These are phyloP conservation scores for Drosophila cyrtoloma DNA, from an alignment of 2,888 invertebrate genomes.

Conservation along the genomic window DNA sequence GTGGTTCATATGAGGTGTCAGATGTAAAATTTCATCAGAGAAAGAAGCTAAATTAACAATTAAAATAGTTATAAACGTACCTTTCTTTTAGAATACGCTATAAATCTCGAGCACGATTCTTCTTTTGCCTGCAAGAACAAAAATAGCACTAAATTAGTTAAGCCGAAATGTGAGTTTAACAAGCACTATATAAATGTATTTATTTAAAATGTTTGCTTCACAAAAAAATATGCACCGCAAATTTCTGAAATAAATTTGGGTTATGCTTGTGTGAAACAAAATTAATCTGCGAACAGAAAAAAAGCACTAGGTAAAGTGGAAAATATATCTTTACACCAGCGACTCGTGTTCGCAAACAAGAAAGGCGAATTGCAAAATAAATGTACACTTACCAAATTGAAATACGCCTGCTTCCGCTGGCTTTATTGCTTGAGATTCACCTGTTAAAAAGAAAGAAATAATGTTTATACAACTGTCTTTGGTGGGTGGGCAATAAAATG, in stretches of 20 bases:
- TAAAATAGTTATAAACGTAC: slow-evolving; percentile 11
- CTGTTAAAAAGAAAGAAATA: slow-evolving; percentile 36
- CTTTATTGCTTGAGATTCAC: slow-evolving; percentile 28
- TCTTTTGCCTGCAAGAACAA: slow-evolving; percentile 32
- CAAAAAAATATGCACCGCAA: slow-evolving; percentile 84
- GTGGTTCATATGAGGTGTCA: slow-evolving; percentile 84
- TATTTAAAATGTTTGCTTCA: slow-evolving; percentile 59
- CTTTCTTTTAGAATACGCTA: neutral
- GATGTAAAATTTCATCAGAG: slow-evolving; percentile 81
- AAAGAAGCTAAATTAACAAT: neutral
- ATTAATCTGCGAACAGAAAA: slow-evolving; percentile 81
- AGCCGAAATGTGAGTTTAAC: neutral
- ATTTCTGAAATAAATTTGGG: slow-evolving; percentile 74
- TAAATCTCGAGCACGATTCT: neutral
- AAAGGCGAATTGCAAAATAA: neutral
- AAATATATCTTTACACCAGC: slow-evolving; percentile 79
- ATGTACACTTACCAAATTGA: slow-evolving; percentile 48
- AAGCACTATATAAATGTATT: neutral
- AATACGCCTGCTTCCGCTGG: slow-evolving; percentile 2
- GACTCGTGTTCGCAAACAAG: slow-evolving; percentile 78
- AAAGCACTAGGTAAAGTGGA: slow-evolving; percentile 83
- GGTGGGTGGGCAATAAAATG: neutral
- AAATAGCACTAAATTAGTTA: neutral
- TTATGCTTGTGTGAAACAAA: slow-evolving; percentile 82
- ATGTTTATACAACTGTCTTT: neutral